A percentile compares a stretch with the other conserved stretches of the same genome.
Evolutionary conservation across 1,140 invertebrate genomes (phyloP).

Genomic region (Oncopodura yosiiana): DNA sequence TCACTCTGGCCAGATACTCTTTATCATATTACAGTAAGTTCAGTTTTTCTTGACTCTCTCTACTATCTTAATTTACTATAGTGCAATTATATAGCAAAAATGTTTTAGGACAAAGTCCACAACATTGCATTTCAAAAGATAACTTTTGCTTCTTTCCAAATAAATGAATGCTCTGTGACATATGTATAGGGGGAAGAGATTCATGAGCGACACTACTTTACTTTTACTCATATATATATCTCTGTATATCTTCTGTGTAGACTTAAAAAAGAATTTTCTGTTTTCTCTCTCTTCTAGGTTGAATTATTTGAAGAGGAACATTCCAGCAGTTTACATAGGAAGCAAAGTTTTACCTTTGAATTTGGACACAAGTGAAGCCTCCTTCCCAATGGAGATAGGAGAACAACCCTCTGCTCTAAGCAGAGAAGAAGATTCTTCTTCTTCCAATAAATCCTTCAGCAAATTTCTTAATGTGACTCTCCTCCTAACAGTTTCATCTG

Average conservation of each 20-base stretch:
- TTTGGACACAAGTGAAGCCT: constrained; percentile 28
- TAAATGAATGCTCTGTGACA: constrained; percentile 2
- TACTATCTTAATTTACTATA: background rate
- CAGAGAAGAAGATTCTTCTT: constrained; percentile 15
- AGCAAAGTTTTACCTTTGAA: constrained; percentile 22
- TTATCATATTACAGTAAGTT: constrained; percentile 61
- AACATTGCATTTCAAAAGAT: background rate
- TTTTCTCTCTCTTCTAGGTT: constrained; percentile 18
- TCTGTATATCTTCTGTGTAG: too few species aligned
- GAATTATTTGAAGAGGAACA: constrained; percentile 20
- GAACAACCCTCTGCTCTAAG: constrained; percentile 16
- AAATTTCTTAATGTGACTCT: constrained; percentile 24
- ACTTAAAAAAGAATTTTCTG: constrained; percentile 6
- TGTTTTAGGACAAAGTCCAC: too few species aligned
- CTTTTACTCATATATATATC: too few species aligned
- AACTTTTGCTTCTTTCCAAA: constrained; percentile 7
- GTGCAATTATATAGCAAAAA: background rate
- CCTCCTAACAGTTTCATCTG: constrained; percentile 16
- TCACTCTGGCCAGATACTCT: constrained; percentile 68
- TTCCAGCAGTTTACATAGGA: constrained; percentile 6
- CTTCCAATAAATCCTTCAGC: constrained; percentile 27
- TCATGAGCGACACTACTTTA: background rate
- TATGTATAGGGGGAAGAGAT: background rate
- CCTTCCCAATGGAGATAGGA: constrained; percentile 15
- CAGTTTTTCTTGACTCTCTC: background rate